Base-by-base conservation (phyloP, 2,797 vertebrate species). In the Xiphorhynchus erythropygius region DNA sequence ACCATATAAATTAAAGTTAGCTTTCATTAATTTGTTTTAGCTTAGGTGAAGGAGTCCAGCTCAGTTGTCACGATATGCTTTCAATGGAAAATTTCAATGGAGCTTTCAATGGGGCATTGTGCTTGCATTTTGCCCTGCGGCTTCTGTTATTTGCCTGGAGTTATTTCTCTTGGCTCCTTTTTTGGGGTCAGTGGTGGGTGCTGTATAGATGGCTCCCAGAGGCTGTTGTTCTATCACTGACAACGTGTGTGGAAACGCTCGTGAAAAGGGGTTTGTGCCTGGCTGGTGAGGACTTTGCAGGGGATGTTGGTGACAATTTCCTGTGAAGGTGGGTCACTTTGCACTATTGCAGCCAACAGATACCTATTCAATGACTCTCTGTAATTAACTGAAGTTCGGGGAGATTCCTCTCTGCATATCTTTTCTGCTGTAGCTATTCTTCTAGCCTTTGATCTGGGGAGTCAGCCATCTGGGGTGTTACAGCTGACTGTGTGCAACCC, bases 241-340 rank as follows among this genome's bases (percentile, higher is more conserved):
- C 18, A 23, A 37, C 0, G 0, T 0, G 3, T 16, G 44, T 0
- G 0, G 55, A 37, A 79, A 42, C 1, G 1, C 35, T 0, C 0
- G 30, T 28, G 81, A 84, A 70, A 70, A 46, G 35, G 35, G 17
- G 4, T 16, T 84, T 78, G 82, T 68, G 78, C 53, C 62, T 68
- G 80, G 28, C 50, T 80, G 87, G 30, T 0, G 19, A 78, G 52
- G 50, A 64, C 70, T 60, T 65, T 27, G 3, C 25, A 12, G 55
- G 49, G 53, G 25, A 9, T 27, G 55, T 2, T 37, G 94, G 71
- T 57, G 75, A 55, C 6, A 1, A n/a, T 69, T 60, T 76, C 55
- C 42, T 9, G 0, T 7, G 18, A 63, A 42, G 19, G 8, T 70
- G 23, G 21, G 24, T 70, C 60, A 30, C 15, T 28, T 33, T 18